Evolutionary conservation across 2,113 vertebrate genomes (phyloP).

Genomic region (Megaceryle maxima): DNA sequence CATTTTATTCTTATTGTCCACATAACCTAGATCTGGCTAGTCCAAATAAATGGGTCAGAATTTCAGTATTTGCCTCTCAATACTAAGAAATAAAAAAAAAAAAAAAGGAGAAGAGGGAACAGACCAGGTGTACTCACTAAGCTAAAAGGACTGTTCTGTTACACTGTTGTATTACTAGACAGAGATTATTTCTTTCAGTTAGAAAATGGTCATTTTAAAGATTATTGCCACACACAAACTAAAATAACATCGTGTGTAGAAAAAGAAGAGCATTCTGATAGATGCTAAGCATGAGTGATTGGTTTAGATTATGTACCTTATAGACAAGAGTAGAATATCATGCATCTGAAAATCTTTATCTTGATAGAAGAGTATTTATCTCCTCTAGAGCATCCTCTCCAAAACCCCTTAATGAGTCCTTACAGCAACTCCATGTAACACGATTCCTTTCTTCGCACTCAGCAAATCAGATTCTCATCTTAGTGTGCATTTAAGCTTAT

Average conservation of each 20-base stretch:
- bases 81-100: too few relatives aligned
- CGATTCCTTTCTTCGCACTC: neutral
- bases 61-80: neutral
- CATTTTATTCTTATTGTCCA: neutral
- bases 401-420: neutral
- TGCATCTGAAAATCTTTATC: neutral
- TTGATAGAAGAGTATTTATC: neutral
- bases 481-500: neutral
- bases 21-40: neutral
- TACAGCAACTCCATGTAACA: neutral
- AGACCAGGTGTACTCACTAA: neutral
- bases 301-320: neutral
- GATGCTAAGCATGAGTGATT: neutral
- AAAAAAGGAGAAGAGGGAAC: rapidly evolving
- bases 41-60: neutral
- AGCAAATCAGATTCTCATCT: neutral
- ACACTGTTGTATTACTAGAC: too few relatives aligned
- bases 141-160: neutral
- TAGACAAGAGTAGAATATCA: too few relatives aligned
- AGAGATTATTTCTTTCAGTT: too few relatives aligned
- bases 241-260: too few relatives aligned
- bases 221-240: too few relatives aligned
- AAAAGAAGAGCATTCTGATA: neutral
- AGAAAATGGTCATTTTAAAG: too few relatives aligned
- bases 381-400: neutral